Evolutionary conservation across 2,113 vertebrate genomes (phyloP).

Genomic region (Microcebus griseorufus): DNA sequence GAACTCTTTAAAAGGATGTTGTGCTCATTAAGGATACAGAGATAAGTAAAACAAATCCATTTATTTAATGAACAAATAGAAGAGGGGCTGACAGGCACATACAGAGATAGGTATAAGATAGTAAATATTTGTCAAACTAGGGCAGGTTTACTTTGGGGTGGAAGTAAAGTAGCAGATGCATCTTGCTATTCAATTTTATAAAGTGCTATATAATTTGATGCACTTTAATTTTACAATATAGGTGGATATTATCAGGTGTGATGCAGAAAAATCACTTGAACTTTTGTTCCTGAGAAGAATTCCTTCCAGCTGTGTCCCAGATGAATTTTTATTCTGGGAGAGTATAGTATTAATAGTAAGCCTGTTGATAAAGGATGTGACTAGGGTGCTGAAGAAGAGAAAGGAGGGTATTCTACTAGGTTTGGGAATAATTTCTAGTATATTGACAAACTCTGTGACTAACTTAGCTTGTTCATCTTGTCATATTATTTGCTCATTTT

Average conservation of each 20-base stretch:
- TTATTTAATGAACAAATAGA: background rate
- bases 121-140: background rate
- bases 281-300: background rate
- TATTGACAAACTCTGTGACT: background rate
- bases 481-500: background rate
- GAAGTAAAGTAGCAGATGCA: background rate
- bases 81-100: background rate
- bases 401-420: background rate
- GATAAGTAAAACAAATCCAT: background rate
- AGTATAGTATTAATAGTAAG: background rate
- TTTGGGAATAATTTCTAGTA: background rate
- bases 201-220: background rate
- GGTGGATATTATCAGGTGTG: background rate
- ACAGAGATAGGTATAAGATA: background rate
- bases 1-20: background rate
- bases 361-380: background rate
- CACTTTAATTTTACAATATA: background rate
- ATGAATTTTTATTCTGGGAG: background rate
- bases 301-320: background rate
- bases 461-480: background rate
- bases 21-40: background rate
- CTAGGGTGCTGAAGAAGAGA: background rate
- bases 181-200: background rate
- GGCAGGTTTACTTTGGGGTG: background rate
- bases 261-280: background rate